Conservation (phyloP, 2,888 invertebrate genomes). For the Pilophorus perplexus region DNA sequence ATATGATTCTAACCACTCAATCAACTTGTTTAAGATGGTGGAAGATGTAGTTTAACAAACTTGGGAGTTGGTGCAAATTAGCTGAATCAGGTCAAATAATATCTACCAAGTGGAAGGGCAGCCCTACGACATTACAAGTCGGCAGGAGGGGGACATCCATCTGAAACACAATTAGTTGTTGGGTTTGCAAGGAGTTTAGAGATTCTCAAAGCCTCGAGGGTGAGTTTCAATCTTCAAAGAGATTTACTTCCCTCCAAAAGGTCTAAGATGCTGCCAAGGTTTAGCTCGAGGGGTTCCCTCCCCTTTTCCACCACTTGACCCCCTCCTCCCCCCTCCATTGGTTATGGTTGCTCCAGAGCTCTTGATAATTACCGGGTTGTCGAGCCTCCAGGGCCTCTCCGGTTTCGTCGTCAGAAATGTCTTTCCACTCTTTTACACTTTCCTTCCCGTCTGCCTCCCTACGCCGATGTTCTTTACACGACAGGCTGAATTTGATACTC, state of each 20-base stretch:
- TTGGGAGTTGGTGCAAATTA: no score
- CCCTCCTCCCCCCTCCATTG: no score
- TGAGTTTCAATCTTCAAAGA: slow-evolving; percentile 41
- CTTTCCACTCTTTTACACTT: no score
- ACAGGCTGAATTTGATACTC: slow-evolving; percentile 8
- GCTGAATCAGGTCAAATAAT: slow-evolving; percentile 12
- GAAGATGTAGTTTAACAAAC: no score
- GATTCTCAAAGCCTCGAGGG: slow-evolving; percentile 29
- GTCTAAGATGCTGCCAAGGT: slow-evolving; percentile 30
- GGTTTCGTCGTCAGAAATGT: slow-evolving; percentile 6
- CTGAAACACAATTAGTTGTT: slow-evolving; percentile 42
- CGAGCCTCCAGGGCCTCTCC: background rate
- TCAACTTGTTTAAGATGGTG: no score
- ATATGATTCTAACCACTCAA: no score
- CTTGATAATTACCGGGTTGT: slow-evolving; percentile 27
- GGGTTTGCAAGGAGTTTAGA: slow-evolving; percentile 27
- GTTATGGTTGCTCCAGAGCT: background rate
- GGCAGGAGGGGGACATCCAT: slow-evolving; percentile 33
- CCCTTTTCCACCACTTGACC: no score
- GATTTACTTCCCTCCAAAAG: slow-evolving; percentile 38
- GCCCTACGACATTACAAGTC: slow-evolving; percentile 32
- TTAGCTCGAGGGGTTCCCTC: slow-evolving; percentile 15
- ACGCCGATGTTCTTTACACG: slow-evolving; percentile 31
- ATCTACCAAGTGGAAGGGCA: slow-evolving; percentile 12
- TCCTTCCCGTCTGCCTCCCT: slow-evolving; percentile 17